Base-by-base conservation (phyloP, 2,113 vertebrate species). In the Boleophthalmus pectinirostris region DNA sequence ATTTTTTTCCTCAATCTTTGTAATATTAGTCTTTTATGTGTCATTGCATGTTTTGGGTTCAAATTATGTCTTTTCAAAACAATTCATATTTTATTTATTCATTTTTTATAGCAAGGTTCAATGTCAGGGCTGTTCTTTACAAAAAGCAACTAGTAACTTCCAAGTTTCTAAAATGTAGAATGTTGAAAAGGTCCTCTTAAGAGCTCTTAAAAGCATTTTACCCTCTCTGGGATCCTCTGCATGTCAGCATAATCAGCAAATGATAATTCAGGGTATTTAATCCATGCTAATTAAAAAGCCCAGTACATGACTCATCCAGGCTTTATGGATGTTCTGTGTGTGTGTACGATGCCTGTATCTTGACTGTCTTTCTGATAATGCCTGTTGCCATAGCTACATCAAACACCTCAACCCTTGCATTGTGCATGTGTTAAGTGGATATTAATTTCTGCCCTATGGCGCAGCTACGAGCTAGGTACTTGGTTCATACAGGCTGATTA, bases 261-360 rank as follows among this genome's bases (percentile, higher is more conserved):
- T 77, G 69, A 69, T 78, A 76, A 83, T 83, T 87, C 74, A 70
- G 25, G 68, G 77, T 79, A 81, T 86, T 68, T 81, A 43, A 43
- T 43, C 38, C 38, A 72, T 82, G 81, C 56, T 86, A 85, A 89
- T 88, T 85, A 82, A 80, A 86, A 84, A 85, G 78, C 73, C 53
- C 66, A 56, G 58, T 79, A 75, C 66, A 78, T 86, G 82, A 82
- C 45, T 86, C 66, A 86, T 78, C 58, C 67, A 69, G 74, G 65
- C 16, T 79, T 29, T 75, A 69, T 73, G 29, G 20, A n/a, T 66
- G 66, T 10, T 43, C 38, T 43, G 38, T 10, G 8, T 43, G 38
- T 43, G 38, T 38, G 35, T 38, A 9, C 10, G 7, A 8, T 1
- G 38, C 9, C 38, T 43, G 38, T 11, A 43, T 21, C 53, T 21